phyloP scores from a whole-genome alignment of 2,888 invertebrate genomes.

The Dendrolimus pini region DNA sequence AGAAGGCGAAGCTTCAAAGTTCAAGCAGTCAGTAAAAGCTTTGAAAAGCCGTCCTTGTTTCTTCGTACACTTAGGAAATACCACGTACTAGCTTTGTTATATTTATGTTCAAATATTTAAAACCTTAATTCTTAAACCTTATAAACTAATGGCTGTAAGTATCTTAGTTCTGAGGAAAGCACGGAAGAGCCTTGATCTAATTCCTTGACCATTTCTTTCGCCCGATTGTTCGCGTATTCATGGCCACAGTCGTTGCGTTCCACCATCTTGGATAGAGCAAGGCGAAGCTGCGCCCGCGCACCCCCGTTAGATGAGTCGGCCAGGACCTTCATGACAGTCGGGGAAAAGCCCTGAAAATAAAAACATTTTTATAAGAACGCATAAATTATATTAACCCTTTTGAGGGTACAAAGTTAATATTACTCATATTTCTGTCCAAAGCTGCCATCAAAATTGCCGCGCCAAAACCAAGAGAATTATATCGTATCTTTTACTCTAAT shows the following conservation, averaged over 20 bases:
- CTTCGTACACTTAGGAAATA: too few relatives aligned
- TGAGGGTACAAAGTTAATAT: too few relatives aligned
- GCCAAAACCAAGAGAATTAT: too few relatives aligned
- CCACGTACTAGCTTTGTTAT: too few relatives aligned
- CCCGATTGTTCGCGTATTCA: conserved; percentile 75
- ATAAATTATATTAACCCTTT: too few relatives aligned
- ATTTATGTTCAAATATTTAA: too few relatives aligned
- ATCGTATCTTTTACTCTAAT: too few relatives aligned
- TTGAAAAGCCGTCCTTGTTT: too few relatives aligned
- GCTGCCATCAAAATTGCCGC: too few relatives aligned
- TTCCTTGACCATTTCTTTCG: conserved; percentile 71
- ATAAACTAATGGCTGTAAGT: conserved; percentile 74
- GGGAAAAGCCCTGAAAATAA: conserved; percentile 77
- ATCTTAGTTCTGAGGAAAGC: conserved; percentile 74
- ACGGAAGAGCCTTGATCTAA: conserved; percentile 75
- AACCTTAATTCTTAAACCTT: conserved; percentile 26
- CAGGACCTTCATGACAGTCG: conserved; percentile 72
- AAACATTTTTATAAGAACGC: neutral
- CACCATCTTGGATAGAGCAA: conserved; percentile 75
- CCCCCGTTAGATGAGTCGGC: conserved; percentile 74
- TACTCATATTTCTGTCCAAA: too few relatives aligned
- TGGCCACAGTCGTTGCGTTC: conserved; percentile 76
- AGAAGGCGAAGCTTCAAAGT: too few relatives aligned
- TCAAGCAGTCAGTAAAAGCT: too few relatives aligned
- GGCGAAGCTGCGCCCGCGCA: conserved; percentile 75